phyloP scores from a whole-genome alignment of 2,888 invertebrate genomes.

The Macropis europaea region DNA sequence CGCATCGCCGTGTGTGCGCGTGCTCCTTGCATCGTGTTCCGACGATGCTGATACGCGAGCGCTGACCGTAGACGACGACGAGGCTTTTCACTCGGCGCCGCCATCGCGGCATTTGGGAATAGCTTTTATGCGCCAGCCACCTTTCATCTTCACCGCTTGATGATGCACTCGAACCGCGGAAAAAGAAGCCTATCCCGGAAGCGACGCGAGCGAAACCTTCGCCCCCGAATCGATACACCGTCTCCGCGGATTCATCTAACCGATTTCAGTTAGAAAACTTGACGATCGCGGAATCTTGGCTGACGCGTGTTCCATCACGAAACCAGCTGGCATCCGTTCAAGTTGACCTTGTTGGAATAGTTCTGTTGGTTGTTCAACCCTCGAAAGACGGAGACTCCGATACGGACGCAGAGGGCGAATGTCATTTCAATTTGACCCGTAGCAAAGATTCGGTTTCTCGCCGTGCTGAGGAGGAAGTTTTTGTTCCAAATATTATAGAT shows the following conservation, averaged over 20 bases:
- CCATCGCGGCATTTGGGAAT: conserved; percentile 73
- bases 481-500: too few relatives aligned
- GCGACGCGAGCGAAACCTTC: conserved; percentile 13
- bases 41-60: conserved; percentile 51
- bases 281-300: too few relatives aligned
- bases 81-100: conserved; percentile 54
- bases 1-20: conserved; percentile 61
- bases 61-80: conserved; percentile 55
- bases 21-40: conserved; percentile 47
- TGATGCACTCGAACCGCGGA: conserved; percentile 70
- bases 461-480: too few relatives aligned
- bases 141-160: conserved; percentile 75
- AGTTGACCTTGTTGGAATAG: too few relatives aligned
- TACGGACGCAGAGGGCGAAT: too few relatives aligned
- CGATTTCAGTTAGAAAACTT: too few relatives aligned
- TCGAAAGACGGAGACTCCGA: too few relatives aligned
- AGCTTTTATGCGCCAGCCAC: conserved; percentile 74
- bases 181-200: conserved; percentile 50
- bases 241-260: neutral
- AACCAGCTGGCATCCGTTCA: too few relatives aligned
- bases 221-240: conserved; percentile 20
- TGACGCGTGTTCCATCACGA: too few relatives aligned
- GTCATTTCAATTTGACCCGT: too few relatives aligned
- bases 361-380: too few relatives aligned
- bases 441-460: too few relatives aligned